phyloP scores from a whole-genome alignment of 2,797 vertebrate genomes.

The Nasua narica region DNA sequence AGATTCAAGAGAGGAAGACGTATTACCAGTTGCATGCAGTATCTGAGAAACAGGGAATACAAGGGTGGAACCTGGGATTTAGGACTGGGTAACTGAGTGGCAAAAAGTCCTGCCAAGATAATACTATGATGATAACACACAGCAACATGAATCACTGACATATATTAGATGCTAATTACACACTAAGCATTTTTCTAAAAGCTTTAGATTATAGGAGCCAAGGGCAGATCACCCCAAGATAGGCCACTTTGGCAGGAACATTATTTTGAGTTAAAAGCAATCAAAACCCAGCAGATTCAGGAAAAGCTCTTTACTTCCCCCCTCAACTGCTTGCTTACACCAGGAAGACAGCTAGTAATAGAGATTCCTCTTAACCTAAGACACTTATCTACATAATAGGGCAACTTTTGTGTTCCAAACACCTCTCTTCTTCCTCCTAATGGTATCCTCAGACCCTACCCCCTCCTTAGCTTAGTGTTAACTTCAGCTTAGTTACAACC shows the following conservation, averaged over 20 bases:
- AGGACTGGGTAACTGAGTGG: neutral
- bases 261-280: neutral
- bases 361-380: neutral
- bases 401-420: neutral
- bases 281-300: neutral
- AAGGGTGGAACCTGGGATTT: neutral
- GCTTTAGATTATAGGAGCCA: neutral
- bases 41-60: neutral
- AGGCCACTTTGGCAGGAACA: neutral
- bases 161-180: neutral
- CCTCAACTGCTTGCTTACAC: neutral
- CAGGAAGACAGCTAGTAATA: neutral
- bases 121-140: neutral
- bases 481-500: neutral
- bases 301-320: neutral
- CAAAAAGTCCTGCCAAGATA: neutral
- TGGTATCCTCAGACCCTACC: neutral
- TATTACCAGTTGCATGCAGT: neutral
- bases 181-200: neutral
- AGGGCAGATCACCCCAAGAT: neutral
- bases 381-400: neutral
- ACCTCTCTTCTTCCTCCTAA: neutral
- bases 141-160: neutral
- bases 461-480: neutral
- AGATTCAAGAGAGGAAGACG: neutral